Base-by-base conservation (phyloP, 2,797 vertebrate genomes). In the Poeciliopsis infans region DNA sequence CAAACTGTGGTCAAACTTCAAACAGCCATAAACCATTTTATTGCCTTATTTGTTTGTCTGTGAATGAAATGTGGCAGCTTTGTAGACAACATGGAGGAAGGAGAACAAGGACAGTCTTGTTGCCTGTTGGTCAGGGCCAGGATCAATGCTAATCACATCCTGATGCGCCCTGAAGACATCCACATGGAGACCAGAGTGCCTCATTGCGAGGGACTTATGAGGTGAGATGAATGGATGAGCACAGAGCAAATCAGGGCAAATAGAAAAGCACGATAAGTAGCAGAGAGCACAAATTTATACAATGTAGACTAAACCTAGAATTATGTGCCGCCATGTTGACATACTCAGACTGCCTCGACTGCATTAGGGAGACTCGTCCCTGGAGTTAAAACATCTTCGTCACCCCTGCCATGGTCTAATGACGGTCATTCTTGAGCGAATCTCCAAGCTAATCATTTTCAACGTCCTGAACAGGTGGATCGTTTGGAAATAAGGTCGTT, bases 331-430 rank as follows among this genome's bases (percentile, higher is more conserved):
- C 88, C 81, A 66, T 94, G 90, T 94, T 91, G 93, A 72, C 76
- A 89, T 92, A 91, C 94, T 94, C 93, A 87, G 91, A 89, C 88
- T 86, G 87, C 76, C 79, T 79, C 39, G 57, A 80, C 80, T 79
- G 87, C 53, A 85, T 92, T 93, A 83, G 89, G 89, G 85, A 94
- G 83, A 33, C 77, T 61, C 83, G 85, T 93, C 93, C 91, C 75
- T 68, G 7, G 87, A 93, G 90, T 89, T 88, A 85, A 87, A 76
- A 91, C 85, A 71, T 89, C 90, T 92, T 91, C 86, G 83, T 96
- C 94, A 95, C 93, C 91, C 89, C 92, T 96, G 95, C 95, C 95
- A 94, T 79, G 79, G 57, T 90, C 86, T 93, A 95, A 95, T 94
- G 94, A 94, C 84, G 41, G 91, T 91, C 90, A 94, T 95, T 95